These are phyloP conservation scores for Pelosia muscerda DNA, from an alignment of 2,888 invertebrate genomes.

Conservation along the genomic window DNA sequence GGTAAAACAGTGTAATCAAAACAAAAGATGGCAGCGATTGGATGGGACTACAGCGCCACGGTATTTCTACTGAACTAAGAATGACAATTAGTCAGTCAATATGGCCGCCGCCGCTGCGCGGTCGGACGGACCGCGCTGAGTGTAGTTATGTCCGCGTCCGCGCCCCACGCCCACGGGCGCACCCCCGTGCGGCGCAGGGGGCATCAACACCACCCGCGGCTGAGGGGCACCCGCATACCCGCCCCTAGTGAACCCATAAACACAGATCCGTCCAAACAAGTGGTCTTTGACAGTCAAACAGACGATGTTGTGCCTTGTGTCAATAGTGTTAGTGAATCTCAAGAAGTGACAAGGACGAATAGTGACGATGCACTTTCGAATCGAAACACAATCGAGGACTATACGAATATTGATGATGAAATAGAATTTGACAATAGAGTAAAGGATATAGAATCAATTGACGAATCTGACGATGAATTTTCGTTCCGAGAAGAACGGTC, in stretches of 20 bases:
- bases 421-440: constrained; percentile 74
- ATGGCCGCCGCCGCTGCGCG: constrained; percentile 88
- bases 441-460: constrained; percentile 68
- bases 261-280: constrained; percentile 80
- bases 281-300: constrained; percentile 80
- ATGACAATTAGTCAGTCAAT: constrained; percentile 83
- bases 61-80: constrained; percentile 56
- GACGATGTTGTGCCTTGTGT: constrained; percentile 86
- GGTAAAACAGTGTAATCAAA: constrained; percentile 76
- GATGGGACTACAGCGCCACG: constrained; percentile 77
- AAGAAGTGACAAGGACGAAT: constrained; percentile 85
- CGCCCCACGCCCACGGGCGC: constrained; percentile 87
- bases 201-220: constrained; percentile 92
- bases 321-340: constrained; percentile 87
- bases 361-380: constrained; percentile 87
- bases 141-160: constrained; percentile 87
- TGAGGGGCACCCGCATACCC: constrained; percentile 87
- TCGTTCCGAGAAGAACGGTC: constrained; percentile 79
- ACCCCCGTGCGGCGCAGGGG: constrained; percentile 89
- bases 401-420: constrained; percentile 75
- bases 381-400: constrained; percentile 75
- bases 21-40: constrained; percentile 73
- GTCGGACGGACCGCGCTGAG: constrained; percentile 77
- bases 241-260: constrained; percentile 74
- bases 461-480: constrained; percentile 80